A percentile compares a stretch with the other conserved stretches of the same genome.
These are phyloP conservation scores for Pharmacophagus antenor DNA, from an alignment of 2,888 invertebrate genomes.

Conservation along the genomic window DNA sequence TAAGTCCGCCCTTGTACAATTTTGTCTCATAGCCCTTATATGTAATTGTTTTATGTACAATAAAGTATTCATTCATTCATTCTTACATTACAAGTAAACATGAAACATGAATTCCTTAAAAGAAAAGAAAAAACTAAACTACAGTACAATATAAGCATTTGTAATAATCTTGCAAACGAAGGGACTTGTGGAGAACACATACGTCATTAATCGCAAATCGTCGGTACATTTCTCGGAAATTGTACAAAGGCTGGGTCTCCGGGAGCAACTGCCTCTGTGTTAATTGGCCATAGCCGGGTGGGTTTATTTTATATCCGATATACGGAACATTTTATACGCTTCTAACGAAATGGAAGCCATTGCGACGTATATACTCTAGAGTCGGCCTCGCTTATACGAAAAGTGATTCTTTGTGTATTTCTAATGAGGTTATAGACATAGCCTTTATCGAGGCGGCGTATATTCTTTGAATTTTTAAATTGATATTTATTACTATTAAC, in stretches of 20 bases:
- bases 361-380: not conserved
- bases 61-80: too few species aligned
- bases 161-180: constrained; percentile 24
- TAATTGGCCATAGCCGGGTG: constrained; percentile 41
- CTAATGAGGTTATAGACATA: too few species aligned
- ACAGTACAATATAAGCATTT: constrained; percentile 3
- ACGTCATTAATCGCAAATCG: constrained; percentile 19
- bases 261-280: constrained; percentile 41
- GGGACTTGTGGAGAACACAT: constrained; percentile 6
- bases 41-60: too few species aligned
- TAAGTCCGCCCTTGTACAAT: too few species aligned
- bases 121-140: not conserved
- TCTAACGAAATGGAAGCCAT: constrained; percentile 51
- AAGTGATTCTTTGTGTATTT: not conserved
- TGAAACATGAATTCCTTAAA: not conserved
- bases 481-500: too few species aligned
- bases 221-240: constrained; percentile 17
- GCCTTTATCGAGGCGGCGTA: too few species aligned
- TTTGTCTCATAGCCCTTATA: too few species aligned
- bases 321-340: constrained; percentile 40
- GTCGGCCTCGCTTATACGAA: not conserved
- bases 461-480: too few species aligned
- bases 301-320: constrained; percentile 28
- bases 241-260: constrained; percentile 30
- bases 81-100: not conserved